Evolutionary conservation across 1,140 invertebrate species (phyloP), one percentile per base, ranked within the genome.

Genomic region (Drosophila orena): DNA sequence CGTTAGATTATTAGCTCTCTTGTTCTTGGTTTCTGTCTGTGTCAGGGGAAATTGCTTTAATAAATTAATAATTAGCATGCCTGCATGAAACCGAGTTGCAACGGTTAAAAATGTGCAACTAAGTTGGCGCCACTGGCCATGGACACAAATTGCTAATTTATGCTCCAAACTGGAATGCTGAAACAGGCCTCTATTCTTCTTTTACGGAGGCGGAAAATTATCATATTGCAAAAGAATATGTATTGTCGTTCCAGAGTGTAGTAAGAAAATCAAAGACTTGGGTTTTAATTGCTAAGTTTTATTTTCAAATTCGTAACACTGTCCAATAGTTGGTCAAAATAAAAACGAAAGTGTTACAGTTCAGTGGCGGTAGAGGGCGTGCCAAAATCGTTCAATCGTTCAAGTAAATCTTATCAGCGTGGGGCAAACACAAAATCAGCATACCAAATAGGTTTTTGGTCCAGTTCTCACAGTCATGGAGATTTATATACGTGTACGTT

Each of bases 61-160:
- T 88, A 86, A 86, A 81, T 85, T 71, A 88, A 86, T 86, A 85
- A 85, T 85, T 85, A 77, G 77, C 77, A 77, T 85, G 58, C 62
- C 20, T 55, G 11, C 30, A n/a, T 68, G 53, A 54, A 70, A 15
- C 49, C 57, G 5, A 47, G 17, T 30, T 20, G 15, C 77, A 86
- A 88, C 81, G 81, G 81, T 60, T 52, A 30, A 38, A 46, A 42
- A 37, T 37, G 49, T 46, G 49, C 40, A 43, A 27, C 22, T 52
- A 50, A 38, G 38, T 35, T 43, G 72, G 72, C 71, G 73, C 71
- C 72, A 56, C 38, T 49, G 60, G 24, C 59, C 35, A 12, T 35
- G 14, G 14, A 40, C 60, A 22, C 35, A 66, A 66, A 66, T 66
- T 66, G 44, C 60, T 66, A 65, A 66, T 52, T 66, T 66, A 66